Conservation (phyloP, 2,113 vertebrate species). For the Pao palembangensis region DNA sequence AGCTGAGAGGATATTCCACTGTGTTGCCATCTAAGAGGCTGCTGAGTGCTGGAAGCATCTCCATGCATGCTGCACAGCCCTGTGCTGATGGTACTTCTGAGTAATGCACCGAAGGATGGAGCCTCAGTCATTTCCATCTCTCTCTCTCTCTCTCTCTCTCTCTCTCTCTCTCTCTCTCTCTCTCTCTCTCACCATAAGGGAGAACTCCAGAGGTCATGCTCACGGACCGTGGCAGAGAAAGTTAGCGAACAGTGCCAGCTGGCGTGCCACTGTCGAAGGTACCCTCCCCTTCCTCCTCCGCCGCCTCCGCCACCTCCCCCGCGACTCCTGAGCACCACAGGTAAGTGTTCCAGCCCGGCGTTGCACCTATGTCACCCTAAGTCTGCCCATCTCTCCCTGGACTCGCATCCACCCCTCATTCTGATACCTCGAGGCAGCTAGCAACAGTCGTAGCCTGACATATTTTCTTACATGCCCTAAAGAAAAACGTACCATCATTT, state of each 20-base stretch:
- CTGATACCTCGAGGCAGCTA: conserved; percentile 20
- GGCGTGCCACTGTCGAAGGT: conserved; percentile 89
- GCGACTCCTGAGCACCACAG: conserved; percentile 78
- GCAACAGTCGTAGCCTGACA: conserved; percentile 29
- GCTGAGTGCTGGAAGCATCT: conserved; percentile 51
- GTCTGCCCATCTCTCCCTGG: too few species aligned
- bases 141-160: neutral
- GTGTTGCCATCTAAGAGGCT: conserved; percentile 36
- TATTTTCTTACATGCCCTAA: conserved; percentile 18
- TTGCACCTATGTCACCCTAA: neutral
- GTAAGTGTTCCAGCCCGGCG: conserved; percentile 69
- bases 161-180: conserved; percentile 12
- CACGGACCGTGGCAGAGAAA: conserved; percentile 80
- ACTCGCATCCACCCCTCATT: neutral
- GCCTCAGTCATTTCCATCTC: conserved; percentile 60
- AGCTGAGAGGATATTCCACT: conserved; percentile 55
- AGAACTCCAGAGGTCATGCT: conserved; percentile 92
- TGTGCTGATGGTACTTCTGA: conserved; percentile 49
- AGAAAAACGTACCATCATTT: conserved; percentile 12
- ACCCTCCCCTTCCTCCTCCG: conserved; percentile 85
- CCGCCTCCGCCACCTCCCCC: conserved; percentile 91
- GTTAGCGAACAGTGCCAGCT: conserved; percentile 86
- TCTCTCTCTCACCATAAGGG: conserved; percentile 75
- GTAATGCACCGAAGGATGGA: conserved; percentile 43
- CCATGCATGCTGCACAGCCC: conserved; percentile 42